These are phyloP conservation scores for Phenganax stokvisi DNA, from an alignment of 92 coral and sea anemone species.

Conservation along the genomic window DNA sequence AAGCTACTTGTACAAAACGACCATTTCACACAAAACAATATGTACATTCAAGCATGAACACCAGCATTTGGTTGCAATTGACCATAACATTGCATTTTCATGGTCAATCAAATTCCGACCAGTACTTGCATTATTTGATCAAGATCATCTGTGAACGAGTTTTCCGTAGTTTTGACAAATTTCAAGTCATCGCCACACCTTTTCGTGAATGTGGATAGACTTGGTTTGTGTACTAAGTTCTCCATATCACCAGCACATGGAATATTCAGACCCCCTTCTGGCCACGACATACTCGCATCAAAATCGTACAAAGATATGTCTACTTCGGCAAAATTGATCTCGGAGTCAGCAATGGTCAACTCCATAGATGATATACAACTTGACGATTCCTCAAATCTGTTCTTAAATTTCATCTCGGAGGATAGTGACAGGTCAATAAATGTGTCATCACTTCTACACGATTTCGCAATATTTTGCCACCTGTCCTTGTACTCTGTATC, in stretches of 20 bases:
- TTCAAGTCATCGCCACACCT: slow-evolving; percentile 80
- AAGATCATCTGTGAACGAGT: slow-evolving; percentile 65
- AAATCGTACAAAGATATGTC: slow-evolving; percentile 94
- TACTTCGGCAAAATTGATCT: slow-evolving; percentile 85
- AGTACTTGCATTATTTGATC: slow-evolving; percentile 98
- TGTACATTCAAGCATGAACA: not conserved
- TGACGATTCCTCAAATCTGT: slow-evolving; percentile 11
- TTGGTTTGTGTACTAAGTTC: slow-evolving; percentile 43
- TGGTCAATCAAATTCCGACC: slow-evolving; percentile 65
- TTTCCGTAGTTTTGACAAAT: slow-evolving; percentile 62
- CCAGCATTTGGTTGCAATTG: not conserved
- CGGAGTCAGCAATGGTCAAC: slow-evolving; percentile 21
- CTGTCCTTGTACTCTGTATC: slow-evolving; percentile 7
- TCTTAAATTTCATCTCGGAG: slow-evolving; percentile 9
- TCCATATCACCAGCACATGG: slow-evolving; percentile 53
- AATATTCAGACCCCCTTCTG: slow-evolving; percentile 2
- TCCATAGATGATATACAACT: slow-evolving; percentile 17
- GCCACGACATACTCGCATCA: slow-evolving; percentile 47
- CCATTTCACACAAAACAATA: slow-evolving; percentile 2
- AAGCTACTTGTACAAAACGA: not conserved
- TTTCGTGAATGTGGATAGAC: slow-evolving; percentile 37
- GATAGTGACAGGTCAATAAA: slow-evolving; percentile 33
- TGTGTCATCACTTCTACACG: slow-evolving; percentile 6
- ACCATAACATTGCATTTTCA: not conserved
- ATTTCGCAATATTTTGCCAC: slow-evolving; percentile 21